Base-by-base conservation (phyloP, 2,888 invertebrate species). In the Idaea dimidiata region DNA sequence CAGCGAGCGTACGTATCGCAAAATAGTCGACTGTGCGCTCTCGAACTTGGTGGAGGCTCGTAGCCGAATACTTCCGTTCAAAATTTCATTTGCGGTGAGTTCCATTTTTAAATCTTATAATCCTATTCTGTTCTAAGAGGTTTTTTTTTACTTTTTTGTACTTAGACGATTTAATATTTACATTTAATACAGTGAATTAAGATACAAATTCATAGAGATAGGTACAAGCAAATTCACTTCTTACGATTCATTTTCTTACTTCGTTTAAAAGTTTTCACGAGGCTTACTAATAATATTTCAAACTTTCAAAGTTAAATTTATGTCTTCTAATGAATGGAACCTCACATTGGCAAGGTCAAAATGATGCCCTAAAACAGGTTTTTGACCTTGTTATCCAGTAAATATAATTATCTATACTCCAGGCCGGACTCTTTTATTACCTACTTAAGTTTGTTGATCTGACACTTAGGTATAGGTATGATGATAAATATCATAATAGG, bases 11-110 rank as follows among this genome's bases (percentile, higher is more conserved):
- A 10, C 16, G 33, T 5, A 16, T 57, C 59, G 64, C 59, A 43
- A 43, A 10, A 33, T 82, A 83, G 84, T 84, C 75, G 75, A 72
- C 71, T 74, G 74, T 78, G 78, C 72, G 78, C 75, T 71, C 75
- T 75, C 76, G 58, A 16, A 66, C 66, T 63, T 60, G 69, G 71
- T 66, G 69, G 69, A 72, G 68, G 72, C 72, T 63, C 59, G 64
- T 61, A 24, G 43, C 43, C 14, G 43, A 43, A 43, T 10, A 8
- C 10, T 14, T 43, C 43, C 43, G 43, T 43, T 43, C 43, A 43
- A 43, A 43, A 43, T 43, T 1, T 54, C 54, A 8, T 63, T 60
- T 63, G 43, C 63, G 18, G 32, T 18, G 8, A 59, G 58, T 57
- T 14, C 6, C 8, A 43, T 14, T 43, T 43, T 7, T 43, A 10